These are phyloP conservation scores for Pammene aurita DNA, from an alignment of 2,888 invertebrate genomes.

Conservation along the genomic window DNA sequence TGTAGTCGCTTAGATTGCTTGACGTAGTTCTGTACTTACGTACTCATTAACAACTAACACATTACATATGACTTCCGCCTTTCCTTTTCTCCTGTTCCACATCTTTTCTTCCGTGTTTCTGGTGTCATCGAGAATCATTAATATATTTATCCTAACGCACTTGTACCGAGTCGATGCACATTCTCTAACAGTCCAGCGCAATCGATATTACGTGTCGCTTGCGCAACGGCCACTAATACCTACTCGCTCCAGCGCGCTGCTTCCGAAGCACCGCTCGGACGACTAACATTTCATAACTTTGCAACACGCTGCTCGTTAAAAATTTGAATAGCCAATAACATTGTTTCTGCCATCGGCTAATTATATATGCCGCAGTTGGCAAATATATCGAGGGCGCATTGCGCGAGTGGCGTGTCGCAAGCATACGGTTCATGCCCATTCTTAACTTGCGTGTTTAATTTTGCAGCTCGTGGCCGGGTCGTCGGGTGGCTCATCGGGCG, in stretches of 20 bases:
- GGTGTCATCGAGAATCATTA: constrained; percentile 28
- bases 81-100: constrained; percentile 33
- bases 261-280: constrained; percentile 35
- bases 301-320: constrained; percentile 33
- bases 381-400: constrained; percentile 28
- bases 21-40: constrained; percentile 9
- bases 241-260: constrained; percentile 35
- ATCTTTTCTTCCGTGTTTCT: constrained; percentile 30
- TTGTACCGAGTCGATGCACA: constrained; percentile 27
- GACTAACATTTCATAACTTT: constrained; percentile 34
- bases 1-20: constrained; percentile 21
- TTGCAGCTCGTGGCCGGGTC: constrained; percentile 91
- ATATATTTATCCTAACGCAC: constrained; percentile 34
- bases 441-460: constrained; percentile 29
- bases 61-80: constrained; percentile 29
- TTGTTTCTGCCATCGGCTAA: constrained; percentile 35
- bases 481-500: constrained; percentile 84
- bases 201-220: constrained; percentile 41
- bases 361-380: constrained; percentile 23
- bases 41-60: constrained; percentile 34
- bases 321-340: constrained; percentile 32
- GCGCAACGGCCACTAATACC: constrained; percentile 33
- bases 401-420: constrained; percentile 29
- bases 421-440: neutral
- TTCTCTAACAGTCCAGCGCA: constrained; percentile 35